Evolutionary conservation across 2,113 vertebrate genomes (phyloP).

Genomic region (Odobenus rosmarus): DNA sequence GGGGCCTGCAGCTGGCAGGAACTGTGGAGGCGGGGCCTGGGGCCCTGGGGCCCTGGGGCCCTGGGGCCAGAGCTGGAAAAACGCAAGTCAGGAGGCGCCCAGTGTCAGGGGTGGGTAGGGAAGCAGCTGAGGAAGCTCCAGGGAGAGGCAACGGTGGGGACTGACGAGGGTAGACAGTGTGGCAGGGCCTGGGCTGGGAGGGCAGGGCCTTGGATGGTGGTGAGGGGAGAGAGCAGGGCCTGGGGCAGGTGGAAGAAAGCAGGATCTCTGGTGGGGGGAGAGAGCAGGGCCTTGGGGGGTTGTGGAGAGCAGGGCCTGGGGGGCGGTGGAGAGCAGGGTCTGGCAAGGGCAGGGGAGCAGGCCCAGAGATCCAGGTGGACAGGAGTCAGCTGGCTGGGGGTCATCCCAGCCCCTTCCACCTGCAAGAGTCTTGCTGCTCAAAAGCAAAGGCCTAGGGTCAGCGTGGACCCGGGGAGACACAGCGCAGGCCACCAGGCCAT

Average conservation of each 20-base stretch:
- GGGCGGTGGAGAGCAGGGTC: too few species aligned
- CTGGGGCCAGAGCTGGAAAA: not conserved
- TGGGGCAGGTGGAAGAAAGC: too few species aligned
- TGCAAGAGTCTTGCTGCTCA: not conserved
- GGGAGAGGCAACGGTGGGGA: not conserved
- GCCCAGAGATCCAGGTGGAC: accelerated
- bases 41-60: not conserved
- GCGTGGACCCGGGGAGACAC: accelerated
- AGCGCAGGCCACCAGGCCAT: accelerated
- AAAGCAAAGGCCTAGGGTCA: not conserved
- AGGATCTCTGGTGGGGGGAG: too few species aligned
- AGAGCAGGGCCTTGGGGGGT: too few species aligned
- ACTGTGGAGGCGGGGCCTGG: too few species aligned
- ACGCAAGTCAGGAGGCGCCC: accelerated
- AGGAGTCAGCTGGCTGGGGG: not conserved
- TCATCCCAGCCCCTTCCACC: not conserved
- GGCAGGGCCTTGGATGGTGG: too few species aligned
- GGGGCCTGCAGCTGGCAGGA: not conserved
- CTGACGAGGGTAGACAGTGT: accelerated
- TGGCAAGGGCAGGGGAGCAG: accelerated
- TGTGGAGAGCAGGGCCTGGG: too few species aligned
- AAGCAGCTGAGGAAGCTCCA: accelerated
- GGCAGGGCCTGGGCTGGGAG: not conserved
- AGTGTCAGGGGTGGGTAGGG: accelerated
- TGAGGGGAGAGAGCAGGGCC: too few species aligned